phyloP scores from a whole-genome alignment of 2,113 vertebrate species.

The Notothenia rossii region DNA sequence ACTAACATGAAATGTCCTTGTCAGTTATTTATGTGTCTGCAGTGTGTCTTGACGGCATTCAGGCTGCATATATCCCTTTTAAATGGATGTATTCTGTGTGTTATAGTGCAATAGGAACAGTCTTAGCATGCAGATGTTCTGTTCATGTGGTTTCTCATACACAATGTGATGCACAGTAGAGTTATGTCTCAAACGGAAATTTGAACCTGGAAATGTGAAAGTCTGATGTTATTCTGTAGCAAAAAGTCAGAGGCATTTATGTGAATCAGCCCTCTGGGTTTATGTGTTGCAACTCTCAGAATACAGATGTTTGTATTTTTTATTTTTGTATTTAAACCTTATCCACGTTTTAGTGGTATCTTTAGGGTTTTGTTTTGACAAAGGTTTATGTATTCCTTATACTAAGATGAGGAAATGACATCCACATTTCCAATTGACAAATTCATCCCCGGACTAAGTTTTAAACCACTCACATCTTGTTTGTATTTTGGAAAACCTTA shows the following conservation, averaged over 20 bases:
- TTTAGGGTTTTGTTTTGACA: conserved; percentile 37
- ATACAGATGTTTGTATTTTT: conserved; percentile 47
- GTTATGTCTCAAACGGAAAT: conserved; percentile 39
- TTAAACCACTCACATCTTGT: conserved; percentile 21
- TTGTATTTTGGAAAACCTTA: conserved; percentile 17
- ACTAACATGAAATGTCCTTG: conserved; percentile 43
- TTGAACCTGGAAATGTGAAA: conserved; percentile 53
- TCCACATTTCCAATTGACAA: conserved; percentile 14
- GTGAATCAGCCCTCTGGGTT: conserved; percentile 34
- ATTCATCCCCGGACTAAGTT: conserved; percentile 1
- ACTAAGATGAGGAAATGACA: conserved; percentile 35
- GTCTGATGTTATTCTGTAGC: conserved; percentile 39
- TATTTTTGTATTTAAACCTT: conserved; percentile 3
- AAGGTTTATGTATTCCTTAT: neutral
- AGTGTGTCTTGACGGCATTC: conserved; percentile 6
- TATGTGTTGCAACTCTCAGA: conserved; percentile 32
- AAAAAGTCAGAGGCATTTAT: conserved; percentile 54
- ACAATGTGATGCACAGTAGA: conserved; percentile 39
- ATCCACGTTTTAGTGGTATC: conserved; percentile 48
- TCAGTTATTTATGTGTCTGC: conserved; percentile 16
- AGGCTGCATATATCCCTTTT: conserved; percentile 37
- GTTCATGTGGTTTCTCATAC: conserved; percentile 27
- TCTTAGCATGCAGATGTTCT: conserved; percentile 33
- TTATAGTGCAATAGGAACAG: conserved; percentile 48
- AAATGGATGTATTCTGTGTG: conserved; percentile 54